Base-by-base conservation (phyloP, 2,888 invertebrate genomes). In the Sarcophaga subvicina region DNA sequence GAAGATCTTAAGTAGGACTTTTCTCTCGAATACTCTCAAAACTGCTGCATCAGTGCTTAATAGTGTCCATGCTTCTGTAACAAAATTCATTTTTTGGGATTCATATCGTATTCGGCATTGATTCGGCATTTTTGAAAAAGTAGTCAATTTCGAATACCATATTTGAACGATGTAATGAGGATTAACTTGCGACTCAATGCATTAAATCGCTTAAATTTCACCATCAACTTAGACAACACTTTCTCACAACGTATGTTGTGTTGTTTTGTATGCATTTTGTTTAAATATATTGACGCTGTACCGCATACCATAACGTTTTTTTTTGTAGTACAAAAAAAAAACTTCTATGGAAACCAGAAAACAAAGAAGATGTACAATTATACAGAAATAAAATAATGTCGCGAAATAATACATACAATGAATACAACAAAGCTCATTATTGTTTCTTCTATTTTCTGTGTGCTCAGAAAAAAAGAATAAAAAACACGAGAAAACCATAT, bases 371-470 rank as follows among this genome's bases (percentile, higher is more conserved):
- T 22, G 5, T 62, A 73, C 54, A 54, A 37, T 37, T 37, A 37
- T 54, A 54, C 54, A 54, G 54, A 62, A 45, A 45, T 45, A 66
- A 67, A 77, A 22, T 60, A 77, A 60, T 60, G 59, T 77, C 59
- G 20, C 67, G 22, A 54, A 67, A 67, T 67, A 69, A 77, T 67
- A 17, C 60, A 67, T 62, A 73, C 60, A 73, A 67, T 77, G 67
- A 67, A 59, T 77, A 67, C 67, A 67, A 59, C 49, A 60, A 77
- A 45, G 77, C 77, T 77, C 67, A 77, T 77, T 77, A 77, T 60
- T 12, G 4, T 12, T 54, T 54, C 8, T 54, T 54, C 1, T 12
- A 14, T 54, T 54, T 54, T 12, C 14, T 3, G 45, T 59, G 59
- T 69, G 22, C n/a, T 60, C 17, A 73, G 14, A 62, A 12, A 62